These are phyloP conservation scores for Phylloscopus trochilus DNA, from an alignment of 2,113 vertebrate species.

Conservation along the genomic window DNA sequence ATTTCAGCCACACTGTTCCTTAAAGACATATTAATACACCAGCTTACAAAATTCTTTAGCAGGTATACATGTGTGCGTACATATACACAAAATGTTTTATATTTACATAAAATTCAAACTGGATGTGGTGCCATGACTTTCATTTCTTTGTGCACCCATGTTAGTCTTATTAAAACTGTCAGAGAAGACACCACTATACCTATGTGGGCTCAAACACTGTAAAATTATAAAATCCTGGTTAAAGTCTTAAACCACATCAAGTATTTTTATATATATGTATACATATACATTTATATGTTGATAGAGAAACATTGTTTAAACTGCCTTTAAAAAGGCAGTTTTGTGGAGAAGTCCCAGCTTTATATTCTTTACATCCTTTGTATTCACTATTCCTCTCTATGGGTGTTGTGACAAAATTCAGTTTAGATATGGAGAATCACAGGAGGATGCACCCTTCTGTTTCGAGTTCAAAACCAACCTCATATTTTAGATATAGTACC, in stretches of 20 bases:
- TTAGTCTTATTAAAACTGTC: background rate
- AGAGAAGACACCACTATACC: background rate
- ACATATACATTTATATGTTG: background rate
- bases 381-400: background rate
- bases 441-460: background rate
- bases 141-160: background rate
- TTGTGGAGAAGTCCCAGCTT: background rate
- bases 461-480: background rate
- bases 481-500: background rate
- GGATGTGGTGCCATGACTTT: background rate
- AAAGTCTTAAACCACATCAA: background rate
- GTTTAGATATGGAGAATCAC: background rate
- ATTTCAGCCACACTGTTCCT: background rate
- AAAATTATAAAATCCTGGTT: background rate
- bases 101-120: background rate
- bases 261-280: background rate
- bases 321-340: background rate
- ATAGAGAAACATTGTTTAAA: background rate
- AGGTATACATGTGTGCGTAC: background rate
- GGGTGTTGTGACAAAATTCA: background rate
- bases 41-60: background rate
- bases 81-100: background rate
- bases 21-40: background rate
- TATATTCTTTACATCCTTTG: background rate
- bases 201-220: background rate